Evolutionary conservation across 2,113 vertebrate species (phyloP).

Genomic region (Oryzias celebensis): DNA sequence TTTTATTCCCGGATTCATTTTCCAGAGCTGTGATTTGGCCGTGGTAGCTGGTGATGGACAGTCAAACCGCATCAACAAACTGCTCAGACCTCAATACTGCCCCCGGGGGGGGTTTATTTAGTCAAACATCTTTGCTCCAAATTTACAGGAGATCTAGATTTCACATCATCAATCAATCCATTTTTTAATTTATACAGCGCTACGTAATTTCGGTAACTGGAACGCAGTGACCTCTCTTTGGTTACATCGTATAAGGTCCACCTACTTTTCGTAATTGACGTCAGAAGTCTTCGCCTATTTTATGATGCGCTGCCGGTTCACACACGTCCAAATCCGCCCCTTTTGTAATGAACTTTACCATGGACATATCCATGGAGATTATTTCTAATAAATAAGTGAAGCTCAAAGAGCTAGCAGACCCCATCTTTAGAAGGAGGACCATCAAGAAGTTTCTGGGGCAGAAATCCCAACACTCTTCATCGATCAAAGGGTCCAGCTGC

Average conservation of each 20-base stretch:
- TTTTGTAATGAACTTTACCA: slow-evolving; percentile 8
- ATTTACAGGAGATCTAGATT: no score
- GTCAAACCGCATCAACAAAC: slow-evolving; percentile 20
- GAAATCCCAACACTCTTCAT: slow-evolving; percentile 57
- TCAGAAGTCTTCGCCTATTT: no score
- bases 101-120: background rate
- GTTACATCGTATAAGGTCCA: no score
- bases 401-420: slow-evolving; percentile 40
- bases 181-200: no score
- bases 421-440: slow-evolving; percentile 14
- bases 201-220: no score
- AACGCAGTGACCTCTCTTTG: no score
- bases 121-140: background rate
- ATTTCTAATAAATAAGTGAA: slow-evolving; percentile 40
- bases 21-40: slow-evolving; percentile 41
- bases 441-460: slow-evolving; percentile 61
- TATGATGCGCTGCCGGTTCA: no score
- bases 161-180: no score
- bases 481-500: slow-evolving; percentile 60
- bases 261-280: no score
- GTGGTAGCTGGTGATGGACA: slow-evolving; percentile 45
- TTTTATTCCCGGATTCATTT: slow-evolving; percentile 54
- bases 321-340: no score
- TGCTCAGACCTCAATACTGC: slow-evolving; percentile 1
- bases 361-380: slow-evolving; percentile 14